Evolutionary conservation across 1,140 invertebrate genomes (phyloP).

Genomic region (Octopus sinensis): DNA sequence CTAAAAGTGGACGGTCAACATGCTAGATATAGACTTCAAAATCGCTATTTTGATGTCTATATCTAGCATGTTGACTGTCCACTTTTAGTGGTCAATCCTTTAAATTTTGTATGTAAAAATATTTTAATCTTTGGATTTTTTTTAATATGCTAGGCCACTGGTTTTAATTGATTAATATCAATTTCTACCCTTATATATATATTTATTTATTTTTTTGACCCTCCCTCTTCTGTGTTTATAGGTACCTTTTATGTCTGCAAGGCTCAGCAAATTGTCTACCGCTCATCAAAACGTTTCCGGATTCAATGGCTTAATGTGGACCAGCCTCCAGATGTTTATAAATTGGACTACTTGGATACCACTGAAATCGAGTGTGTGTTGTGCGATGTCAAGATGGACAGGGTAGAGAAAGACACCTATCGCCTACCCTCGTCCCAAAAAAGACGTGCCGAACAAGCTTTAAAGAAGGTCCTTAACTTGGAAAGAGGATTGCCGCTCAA

Average conservation of each 20-base stretch:
- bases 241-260: slow-evolving; percentile 88
- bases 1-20: too few relatives aligned
- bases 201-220: too few relatives aligned
- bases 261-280: slow-evolving; percentile 86
- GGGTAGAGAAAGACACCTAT: slow-evolving; percentile 71
- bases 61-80: too few relatives aligned
- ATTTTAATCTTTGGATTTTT: too few relatives aligned
- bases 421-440: slow-evolving; percentile 71
- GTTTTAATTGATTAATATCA: too few relatives aligned
- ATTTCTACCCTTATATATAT: too few relatives aligned
- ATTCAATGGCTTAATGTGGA: slow-evolving; percentile 83
- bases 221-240: slow-evolving; percentile 54
- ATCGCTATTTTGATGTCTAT: too few relatives aligned
- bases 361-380: slow-evolving; percentile 63
- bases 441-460: slow-evolving; percentile 76
- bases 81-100: too few relatives aligned
- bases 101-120: too few relatives aligned
- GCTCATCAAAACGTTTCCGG: slow-evolving; percentile 70
- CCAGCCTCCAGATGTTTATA: slow-evolving; percentile 71
- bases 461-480: slow-evolving; percentile 77
- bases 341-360: slow-evolving; percentile 83
- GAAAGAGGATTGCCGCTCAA: slow-evolving; percentile 67
- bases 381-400: slow-evolving; percentile 76
- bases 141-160: too few relatives aligned
- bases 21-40: too few relatives aligned